A percentile compares a stretch with the other conserved stretches of the same genome.
These are phyloP conservation scores for Drosophila repleta DNA, from an alignment of 1,140 invertebrate species.

Conservation along the genomic window DNA sequence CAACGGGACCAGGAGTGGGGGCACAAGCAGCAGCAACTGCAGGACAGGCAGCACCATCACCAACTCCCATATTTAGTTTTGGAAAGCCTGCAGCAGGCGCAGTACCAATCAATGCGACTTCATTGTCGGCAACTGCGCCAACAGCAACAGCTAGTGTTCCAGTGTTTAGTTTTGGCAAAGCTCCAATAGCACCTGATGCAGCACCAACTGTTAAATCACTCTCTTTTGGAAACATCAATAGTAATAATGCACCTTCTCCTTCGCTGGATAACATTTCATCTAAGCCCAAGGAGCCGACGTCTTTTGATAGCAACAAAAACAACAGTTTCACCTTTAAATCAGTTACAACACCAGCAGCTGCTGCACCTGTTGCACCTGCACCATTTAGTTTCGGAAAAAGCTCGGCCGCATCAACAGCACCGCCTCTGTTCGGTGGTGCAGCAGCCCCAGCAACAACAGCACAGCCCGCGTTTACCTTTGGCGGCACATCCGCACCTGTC, in stretches of 20 bases:
- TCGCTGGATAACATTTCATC: not conserved
- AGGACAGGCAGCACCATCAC: not conserved
- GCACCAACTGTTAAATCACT: slow-evolving; percentile 9
- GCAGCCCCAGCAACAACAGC: slow-evolving; percentile 2
- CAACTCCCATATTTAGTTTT: slow-evolving; percentile 13
- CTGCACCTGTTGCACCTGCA: slow-evolving; percentile 3
- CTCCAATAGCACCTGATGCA: not conserved
- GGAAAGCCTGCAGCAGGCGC: slow-evolving; percentile 6
- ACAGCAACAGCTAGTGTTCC: slow-evolving; percentile 11
- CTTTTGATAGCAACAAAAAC: slow-evolving; percentile 1
- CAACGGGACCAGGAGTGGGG: not conserved
- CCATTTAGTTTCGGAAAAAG: slow-evolving; percentile 29
- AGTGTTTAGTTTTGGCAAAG: slow-evolving; percentile 32
- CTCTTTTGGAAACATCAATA: slow-evolving; percentile 40
- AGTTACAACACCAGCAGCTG: not conserved
- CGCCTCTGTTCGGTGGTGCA: not conserved
- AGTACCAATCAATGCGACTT: not conserved
- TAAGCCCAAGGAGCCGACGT: not conserved
- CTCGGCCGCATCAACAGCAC: not conserved
- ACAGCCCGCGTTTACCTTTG: slow-evolving; percentile 35
- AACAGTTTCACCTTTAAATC: slow-evolving; percentile 23
- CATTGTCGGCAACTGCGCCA: no score
- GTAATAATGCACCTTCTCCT: not conserved
- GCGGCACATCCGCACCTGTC: slow-evolving; percentile 4
- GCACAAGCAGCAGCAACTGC: slow-evolving; percentile 3